A percentile compares a stretch with the other conserved stretches of the same genome.
Evolutionary conservation across 2,888 invertebrate genomes (phyloP).

Genomic region (Panzeria rudis): DNA sequence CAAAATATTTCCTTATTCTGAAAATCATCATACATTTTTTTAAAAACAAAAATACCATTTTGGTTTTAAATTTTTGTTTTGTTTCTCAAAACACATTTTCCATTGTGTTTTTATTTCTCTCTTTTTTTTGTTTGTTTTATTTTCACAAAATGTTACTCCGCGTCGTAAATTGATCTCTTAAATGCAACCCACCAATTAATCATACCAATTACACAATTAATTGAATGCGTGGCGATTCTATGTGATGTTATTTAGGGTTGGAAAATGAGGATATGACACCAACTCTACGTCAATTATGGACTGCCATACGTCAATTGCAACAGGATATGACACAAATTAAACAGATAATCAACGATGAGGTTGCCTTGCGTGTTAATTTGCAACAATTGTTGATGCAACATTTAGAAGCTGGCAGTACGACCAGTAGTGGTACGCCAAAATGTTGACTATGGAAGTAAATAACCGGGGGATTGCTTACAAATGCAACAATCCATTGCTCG

Average conservation of each 20-base stretch:
- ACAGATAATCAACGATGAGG: slow-evolving; percentile 83
- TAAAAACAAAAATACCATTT: not conserved
- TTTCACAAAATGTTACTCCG: slow-evolving; percentile 12
- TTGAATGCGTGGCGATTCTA: slow-evolving; percentile 7
- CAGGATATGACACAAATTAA: slow-evolving; percentile 84
- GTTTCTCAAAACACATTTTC: slow-evolving; percentile 51
- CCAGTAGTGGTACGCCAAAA: slow-evolving; percentile 77
- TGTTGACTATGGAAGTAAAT: slow-evolving; percentile 78
- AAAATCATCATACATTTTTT: slow-evolving; percentile 17
- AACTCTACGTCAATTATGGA: slow-evolving; percentile 83
- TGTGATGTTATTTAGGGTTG: slow-evolving; percentile 78
- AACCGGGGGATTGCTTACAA: slow-evolving; percentile 6
- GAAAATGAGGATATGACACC: slow-evolving; percentile 84
- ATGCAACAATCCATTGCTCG: slow-evolving; percentile 45
- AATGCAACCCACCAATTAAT: slow-evolving; percentile 19
- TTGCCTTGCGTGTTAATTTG: slow-evolving; percentile 82
- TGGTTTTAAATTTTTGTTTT: slow-evolving; percentile 10
- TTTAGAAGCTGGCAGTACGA: slow-evolving; percentile 81
- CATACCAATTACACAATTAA: slow-evolving; percentile 54
- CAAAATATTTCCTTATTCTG: slow-evolving; percentile 18
- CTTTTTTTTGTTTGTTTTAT: slow-evolving; percentile 46
- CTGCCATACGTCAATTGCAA: slow-evolving; percentile 83
- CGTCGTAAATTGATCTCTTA: slow-evolving; percentile 18
- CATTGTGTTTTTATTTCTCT: slow-evolving; percentile 65
- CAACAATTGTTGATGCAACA: slow-evolving; percentile 84